These are phyloP conservation scores for Chrysoperla carnea DNA, from an alignment of 1,140 invertebrate genomes.

Conservation along the genomic window DNA sequence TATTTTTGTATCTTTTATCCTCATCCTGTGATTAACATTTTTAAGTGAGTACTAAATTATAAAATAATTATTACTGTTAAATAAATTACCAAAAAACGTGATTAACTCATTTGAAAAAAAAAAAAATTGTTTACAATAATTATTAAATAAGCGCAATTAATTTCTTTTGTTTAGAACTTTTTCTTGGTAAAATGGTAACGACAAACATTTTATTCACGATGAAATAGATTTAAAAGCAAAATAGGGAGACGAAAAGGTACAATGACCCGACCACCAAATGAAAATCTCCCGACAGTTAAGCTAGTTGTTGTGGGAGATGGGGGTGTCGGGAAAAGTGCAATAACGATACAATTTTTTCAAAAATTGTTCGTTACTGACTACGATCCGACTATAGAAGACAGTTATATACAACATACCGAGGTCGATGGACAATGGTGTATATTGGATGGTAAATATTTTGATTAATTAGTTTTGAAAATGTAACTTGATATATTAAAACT, in stretches of 20 bases:
- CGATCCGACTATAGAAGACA: slow-evolving; percentile 82
- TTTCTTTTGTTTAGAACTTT: too few relatives aligned
- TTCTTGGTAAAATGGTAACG: too few relatives aligned
- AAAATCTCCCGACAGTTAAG: slow-evolving; percentile 71
- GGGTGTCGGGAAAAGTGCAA: slow-evolving; percentile 75
- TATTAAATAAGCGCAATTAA: too few relatives aligned
- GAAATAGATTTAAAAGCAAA: not conserved
- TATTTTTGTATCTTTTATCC: too few relatives aligned
- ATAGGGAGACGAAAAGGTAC: slow-evolving; percentile 4
- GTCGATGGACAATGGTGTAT: slow-evolving; percentile 85
- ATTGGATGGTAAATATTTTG: slow-evolving; percentile 57
- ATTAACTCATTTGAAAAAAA: too few relatives aligned
- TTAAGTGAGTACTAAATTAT: too few relatives aligned
- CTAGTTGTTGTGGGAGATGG: slow-evolving; percentile 82
- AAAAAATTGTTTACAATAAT: too few relatives aligned
- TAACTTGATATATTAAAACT: not conserved
- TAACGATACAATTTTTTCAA: slow-evolving; percentile 81
- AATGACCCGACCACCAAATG: slow-evolving; percentile 49
- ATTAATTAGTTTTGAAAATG: not conserved
- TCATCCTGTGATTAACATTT: too few relatives aligned
- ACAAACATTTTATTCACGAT: too few relatives aligned
- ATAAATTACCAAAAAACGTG: too few relatives aligned
- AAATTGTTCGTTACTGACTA: slow-evolving; percentile 80
- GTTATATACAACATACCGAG: slow-evolving; percentile 80
- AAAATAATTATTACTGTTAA: too few relatives aligned